phyloP scores from a whole-genome alignment of 2,888 invertebrate species.

The Lasioglossum villosulum region DNA sequence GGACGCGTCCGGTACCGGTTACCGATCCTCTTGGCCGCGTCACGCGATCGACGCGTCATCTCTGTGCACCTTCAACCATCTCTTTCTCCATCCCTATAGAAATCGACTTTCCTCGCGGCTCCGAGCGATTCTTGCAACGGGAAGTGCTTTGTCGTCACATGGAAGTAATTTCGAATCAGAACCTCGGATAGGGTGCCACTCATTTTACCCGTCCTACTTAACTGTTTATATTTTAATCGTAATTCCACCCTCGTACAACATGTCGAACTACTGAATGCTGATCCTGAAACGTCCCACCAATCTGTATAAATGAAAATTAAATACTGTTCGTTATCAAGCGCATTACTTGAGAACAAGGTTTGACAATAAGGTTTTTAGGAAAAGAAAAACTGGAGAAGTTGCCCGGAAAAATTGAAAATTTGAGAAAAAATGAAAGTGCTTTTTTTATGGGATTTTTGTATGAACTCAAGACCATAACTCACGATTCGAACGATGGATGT shows the following conservation, averaged over 20 bases:
- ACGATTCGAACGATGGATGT: no score
- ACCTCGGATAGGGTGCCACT: background rate
- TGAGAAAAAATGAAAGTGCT: no score
- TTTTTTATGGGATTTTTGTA: no score
- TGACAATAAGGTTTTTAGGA: no score
- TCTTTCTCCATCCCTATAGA: background rate
- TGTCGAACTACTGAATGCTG: no score
- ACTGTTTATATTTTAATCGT: background rate
- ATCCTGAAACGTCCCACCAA: no score
- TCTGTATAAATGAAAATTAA: no score
- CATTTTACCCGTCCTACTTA: background rate
- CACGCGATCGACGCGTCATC: background rate
- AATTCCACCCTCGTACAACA: background rate
- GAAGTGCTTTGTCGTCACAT: background rate
- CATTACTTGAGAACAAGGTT: no score
- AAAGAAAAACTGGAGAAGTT: no score
- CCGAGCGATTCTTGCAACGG: background rate
- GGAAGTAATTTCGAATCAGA: background rate
- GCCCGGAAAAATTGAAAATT: no score
- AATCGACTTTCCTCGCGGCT: background rate
- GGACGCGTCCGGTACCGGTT: conserved; percentile 15
- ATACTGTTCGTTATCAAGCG: no score
- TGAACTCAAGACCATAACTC: no score
- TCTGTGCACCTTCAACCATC: background rate
- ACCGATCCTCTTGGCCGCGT: background rate